Percentiles rank a stretch among this genome's conserved stretches.
Conservation (phyloP, 1,140 invertebrate species). For the Cyclargus thomasi region DNA sequence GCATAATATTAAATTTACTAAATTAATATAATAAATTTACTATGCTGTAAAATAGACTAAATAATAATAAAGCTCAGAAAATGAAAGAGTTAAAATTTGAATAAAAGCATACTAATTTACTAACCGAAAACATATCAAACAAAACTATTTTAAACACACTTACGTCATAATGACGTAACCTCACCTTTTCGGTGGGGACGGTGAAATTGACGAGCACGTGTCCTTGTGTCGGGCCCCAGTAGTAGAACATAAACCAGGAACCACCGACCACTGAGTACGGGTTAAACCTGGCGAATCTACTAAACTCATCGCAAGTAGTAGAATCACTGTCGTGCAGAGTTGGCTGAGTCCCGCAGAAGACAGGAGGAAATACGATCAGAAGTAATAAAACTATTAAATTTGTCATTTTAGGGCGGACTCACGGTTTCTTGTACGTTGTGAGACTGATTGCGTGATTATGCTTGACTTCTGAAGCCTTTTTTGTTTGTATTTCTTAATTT, state of each 20-base stretch:
- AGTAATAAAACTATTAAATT: background rate
- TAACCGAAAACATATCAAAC: background rate
- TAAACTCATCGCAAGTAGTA: slow-evolving; percentile 44
- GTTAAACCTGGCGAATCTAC: slow-evolving; percentile 45
- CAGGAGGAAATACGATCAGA: background rate
- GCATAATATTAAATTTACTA: too few species aligned
- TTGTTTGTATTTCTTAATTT: background rate
- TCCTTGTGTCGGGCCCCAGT: slow-evolving; percentile 36
- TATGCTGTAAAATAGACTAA: too few species aligned
- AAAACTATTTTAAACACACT: background rate
- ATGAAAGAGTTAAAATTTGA: too few species aligned
- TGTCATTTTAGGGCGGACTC: background rate
- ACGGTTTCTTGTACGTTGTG: too few species aligned
- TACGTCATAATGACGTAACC: background rate
- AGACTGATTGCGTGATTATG: too few species aligned
- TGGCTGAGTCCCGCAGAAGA: slow-evolving; percentile 17
- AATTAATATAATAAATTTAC: too few species aligned
- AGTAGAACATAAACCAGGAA: slow-evolving; percentile 48
- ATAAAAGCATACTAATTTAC: too few species aligned
- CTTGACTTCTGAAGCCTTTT: background rate
- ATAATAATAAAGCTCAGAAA: too few species aligned
- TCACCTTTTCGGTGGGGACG: slow-evolving; percentile 13
- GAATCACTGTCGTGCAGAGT: slow-evolving; percentile 25
- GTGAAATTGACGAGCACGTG: slow-evolving; percentile 26
- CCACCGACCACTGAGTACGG: slow-evolving; percentile 40